Evolutionary conservation across 2,888 invertebrate species (phyloP), one percentile per base, ranked within the genome.

Genomic region (Eilema caniola): DNA sequence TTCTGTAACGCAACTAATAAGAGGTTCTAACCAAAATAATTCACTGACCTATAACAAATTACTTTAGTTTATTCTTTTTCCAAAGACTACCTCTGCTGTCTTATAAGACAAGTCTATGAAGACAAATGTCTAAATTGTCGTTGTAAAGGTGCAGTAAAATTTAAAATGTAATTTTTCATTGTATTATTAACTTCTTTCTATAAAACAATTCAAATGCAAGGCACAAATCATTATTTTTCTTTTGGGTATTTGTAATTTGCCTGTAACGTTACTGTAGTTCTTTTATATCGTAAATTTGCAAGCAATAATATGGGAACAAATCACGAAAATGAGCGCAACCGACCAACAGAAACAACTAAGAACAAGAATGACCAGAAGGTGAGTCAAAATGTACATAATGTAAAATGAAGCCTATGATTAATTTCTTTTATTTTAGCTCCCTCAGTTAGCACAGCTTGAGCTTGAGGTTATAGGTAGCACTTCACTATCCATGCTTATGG

Each of bases 81-180:
- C 57, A 66, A 57, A 57, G 66, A 66, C n/a, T 47, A n/a, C 53
- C 0, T 14, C 10, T 63, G 20, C 11, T 47, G 12, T 53, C 11
- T 28, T 28, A 28, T 28, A 5, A 12, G 4, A 28, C 41, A 28
- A 53, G 53, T 66, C 37, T 57, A 23, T 37, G 57, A 57, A 20
- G 23, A 24, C 66, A 66, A 24, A 57, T 57, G 66, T 66, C 66
- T 23, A 33, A 66, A 66, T 57, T 33, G 66, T 37, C 57, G 33
- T 33, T 57, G 37, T 24, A 37, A 20, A 31, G 31, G 24, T 24
- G 16, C 4, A 62, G 56, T 62, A 62, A 68, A 68, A 63, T 63
- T 68, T 56, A 68, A 63, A 68, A 68, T 68, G 68, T 68, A 62
- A 33, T 64, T 66, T 56, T 57, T 57, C 14, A 28, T n/a, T 33